Base-by-base conservation (phyloP, 2,888 invertebrate genomes). In the Argynnis bischoffii region DNA sequence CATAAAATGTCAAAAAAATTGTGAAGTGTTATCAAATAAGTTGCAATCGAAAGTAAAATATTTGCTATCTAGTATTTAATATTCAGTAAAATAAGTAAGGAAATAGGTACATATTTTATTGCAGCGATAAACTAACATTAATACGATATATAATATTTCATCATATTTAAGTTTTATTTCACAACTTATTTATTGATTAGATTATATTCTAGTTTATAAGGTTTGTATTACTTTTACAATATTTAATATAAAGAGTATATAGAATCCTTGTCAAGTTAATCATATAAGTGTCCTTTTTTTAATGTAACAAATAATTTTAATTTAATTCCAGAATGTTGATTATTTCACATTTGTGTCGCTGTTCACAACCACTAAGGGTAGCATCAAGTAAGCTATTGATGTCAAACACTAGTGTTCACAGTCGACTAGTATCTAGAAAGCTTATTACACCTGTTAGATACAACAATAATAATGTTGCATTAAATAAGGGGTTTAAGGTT, bases 281-380 rank as follows among this genome's bases (percentile, higher is more conserved):
- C 35, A 41, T 35, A 35, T 35, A 8, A 3, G 35, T 41, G 3
- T 11, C 35, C 2, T 11, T 41, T 41, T 41, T 41, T 41, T 41
- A 41, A 41, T 41, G 35, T 41, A 2, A 11, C 35, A 41, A 11
- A 11, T 35, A 6, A 35, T 41, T 41, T 41, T 3, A 2, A 41
- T 41, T 1, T 11, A 41, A 41, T 41, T 41, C 35, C 35, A 61
- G 35, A 51, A 61, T 51, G 61, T 15, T 61, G 35, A 35, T 51
- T 51, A 51, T 61, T 50, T 76, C 84, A 6, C 83, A 86, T 5
- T 67, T 89, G 11, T 90, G 89, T 69, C 85, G 90, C 50, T 89
- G 88, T 67, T 74, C 84, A 0, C 80, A 82, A 61, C 77, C 84
- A 0, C 65, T 88, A 50, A 76, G 84, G 66, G 74, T 72, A 0